Conservation (phyloP, 2,888 invertebrate species). For the Therioaphis trifolii region DNA sequence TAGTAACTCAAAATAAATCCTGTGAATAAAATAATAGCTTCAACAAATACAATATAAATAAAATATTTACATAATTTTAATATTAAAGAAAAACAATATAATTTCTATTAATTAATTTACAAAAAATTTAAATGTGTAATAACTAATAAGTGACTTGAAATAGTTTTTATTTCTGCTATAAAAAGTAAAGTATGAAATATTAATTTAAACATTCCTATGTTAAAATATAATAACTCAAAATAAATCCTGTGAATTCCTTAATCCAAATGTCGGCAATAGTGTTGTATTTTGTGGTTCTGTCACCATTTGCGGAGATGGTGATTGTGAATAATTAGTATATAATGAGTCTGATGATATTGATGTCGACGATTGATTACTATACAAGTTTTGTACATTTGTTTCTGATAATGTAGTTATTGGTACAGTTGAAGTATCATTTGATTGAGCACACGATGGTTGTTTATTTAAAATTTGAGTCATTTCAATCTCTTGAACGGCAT, state of each 20-base stretch:
- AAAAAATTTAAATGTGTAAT: no score
- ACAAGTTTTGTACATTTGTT: slow-evolving; percentile 28
- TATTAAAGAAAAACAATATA: no score
- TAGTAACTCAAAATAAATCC: no score
- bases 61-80: slow-evolving; percentile 14
- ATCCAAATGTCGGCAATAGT: slow-evolving; percentile 22
- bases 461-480: slow-evolving; percentile 24
- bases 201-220: no score
- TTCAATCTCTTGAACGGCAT: slow-evolving; percentile 31
- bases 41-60: slow-evolving; percentile 23
- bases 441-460: slow-evolving; percentile 23
- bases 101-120: no score
- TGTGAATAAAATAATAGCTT: slow-evolving; percentile 30
- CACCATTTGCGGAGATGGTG: slow-evolving; percentile 29
- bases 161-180: no score
- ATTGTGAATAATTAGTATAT: slow-evolving; percentile 30
- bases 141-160: no score
- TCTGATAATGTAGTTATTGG: slow-evolving; percentile 30
- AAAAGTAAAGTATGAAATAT: neutral
- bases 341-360: slow-evolving; percentile 1
- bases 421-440: slow-evolving; percentile 29
- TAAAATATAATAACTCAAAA: no score
- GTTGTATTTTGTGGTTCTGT: slow-evolving; percentile 25
- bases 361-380: slow-evolving; percentile 10
- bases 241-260: neutral